Percentiles rank a stretch among this genome's conserved stretches.
Conservation (phyloP, 2,797 vertebrate species). For the Phrynocephalus vlangalii region DNA sequence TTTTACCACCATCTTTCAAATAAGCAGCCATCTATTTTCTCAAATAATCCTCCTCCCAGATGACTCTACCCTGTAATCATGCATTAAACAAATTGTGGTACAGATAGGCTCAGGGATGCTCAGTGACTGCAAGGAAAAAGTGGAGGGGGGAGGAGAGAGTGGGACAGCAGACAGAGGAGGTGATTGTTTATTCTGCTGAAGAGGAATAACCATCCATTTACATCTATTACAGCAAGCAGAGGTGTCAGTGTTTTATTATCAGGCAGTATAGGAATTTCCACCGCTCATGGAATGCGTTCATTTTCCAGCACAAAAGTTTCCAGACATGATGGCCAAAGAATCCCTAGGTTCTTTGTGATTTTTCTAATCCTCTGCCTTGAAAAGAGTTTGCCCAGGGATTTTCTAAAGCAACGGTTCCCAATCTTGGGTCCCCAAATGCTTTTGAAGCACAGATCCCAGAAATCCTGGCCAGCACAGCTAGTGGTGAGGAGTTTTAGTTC, state of each 20-base stretch:
- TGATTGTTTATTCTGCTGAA: neutral
- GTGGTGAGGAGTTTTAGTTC: no score
- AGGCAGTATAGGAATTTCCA: neutral
- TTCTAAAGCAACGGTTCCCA: no score
- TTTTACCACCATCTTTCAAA: neutral
- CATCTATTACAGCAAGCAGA: neutral
- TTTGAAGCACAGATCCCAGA: no score
- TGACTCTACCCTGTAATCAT: conserved; percentile 4
- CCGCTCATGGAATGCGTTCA: neutral
- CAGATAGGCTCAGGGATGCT: neutral
- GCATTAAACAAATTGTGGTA: conserved; percentile 27
- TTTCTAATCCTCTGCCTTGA: no score
- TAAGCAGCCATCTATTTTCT: conserved; percentile 14
- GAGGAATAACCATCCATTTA: conserved; percentile 5
- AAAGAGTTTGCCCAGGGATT: neutral
- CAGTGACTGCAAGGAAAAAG: neutral
- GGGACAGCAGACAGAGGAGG: no score
- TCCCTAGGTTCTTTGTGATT: neutral
- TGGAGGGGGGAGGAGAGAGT: no score
- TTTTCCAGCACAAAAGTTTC: neutral
- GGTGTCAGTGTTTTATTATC: neutral
- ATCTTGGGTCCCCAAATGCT: no score
- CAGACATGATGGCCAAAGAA: neutral
- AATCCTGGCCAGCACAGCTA: no score
- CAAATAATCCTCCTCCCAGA: neutral